Percentiles rank a stretch among this genome's conserved stretches.
Conservation (phyloP, 2,888 invertebrate genomes). For the Diaperis boleti region DNA sequence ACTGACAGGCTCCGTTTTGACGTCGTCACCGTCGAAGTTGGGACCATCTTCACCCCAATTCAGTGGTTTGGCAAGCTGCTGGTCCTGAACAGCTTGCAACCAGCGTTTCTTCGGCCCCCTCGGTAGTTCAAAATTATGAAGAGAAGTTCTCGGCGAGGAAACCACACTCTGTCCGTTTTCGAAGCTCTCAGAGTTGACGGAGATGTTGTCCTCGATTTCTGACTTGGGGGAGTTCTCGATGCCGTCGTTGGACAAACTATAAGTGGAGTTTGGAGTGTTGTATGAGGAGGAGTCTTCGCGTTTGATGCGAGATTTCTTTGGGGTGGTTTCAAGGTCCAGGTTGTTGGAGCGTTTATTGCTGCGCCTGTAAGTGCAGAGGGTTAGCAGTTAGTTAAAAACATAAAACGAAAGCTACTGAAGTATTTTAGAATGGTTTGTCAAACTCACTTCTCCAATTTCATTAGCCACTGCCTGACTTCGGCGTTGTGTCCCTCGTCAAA, state of each 20-base stretch:
- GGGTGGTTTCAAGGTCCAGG: conserved; percentile 52
- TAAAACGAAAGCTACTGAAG: neutral
- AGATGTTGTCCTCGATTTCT: conserved; percentile 53
- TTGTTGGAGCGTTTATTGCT: conserved; percentile 46
- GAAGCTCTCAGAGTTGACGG: conserved; percentile 50
- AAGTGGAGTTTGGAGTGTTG: conserved; percentile 46
- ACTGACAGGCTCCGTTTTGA: conserved; percentile 39
- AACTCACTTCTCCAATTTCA: conserved; percentile 49
- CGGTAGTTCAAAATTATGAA: conserved; percentile 27
- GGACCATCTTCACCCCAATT: conserved; percentile 65
- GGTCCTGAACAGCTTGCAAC: conserved; percentile 69
- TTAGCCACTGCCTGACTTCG: conserved; percentile 66
- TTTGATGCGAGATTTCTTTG: conserved; percentile 54
- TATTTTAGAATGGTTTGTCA: neutral
- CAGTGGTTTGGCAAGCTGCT: conserved; percentile 67
- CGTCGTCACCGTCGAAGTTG: conserved; percentile 32
- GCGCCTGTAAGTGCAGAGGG: too few species aligned
- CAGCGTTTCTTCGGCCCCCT: conserved; percentile 71
- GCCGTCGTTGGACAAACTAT: conserved; percentile 48
- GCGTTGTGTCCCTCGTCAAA: conserved; percentile 65
- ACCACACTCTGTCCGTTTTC: conserved; percentile 46
- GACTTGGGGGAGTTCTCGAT: conserved; percentile 52
- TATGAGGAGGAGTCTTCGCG: conserved; percentile 47
- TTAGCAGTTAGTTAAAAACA: too few species aligned
- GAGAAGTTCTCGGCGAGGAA: conserved; percentile 31